Percentiles rank a stretch among this genome's conserved stretches.
Conservation (phyloP, 1,140 invertebrate species). For the Eupeodes corollae region DNA sequence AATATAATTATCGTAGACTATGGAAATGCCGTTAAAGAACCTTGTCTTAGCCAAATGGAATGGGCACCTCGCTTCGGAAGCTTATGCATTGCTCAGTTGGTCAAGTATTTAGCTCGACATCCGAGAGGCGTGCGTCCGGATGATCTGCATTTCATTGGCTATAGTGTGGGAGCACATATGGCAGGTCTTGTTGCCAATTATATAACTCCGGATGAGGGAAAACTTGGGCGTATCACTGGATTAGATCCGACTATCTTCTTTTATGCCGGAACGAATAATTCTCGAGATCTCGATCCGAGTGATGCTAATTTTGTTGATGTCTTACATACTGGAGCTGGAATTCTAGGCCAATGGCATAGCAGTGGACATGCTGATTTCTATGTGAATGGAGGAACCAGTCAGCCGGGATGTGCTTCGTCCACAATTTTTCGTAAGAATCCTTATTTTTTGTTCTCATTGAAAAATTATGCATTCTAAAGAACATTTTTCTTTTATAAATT, state of each 20-base stretch:
- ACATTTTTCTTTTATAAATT: slow-evolving; percentile 12
- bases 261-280: slow-evolving; percentile 66
- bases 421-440: slow-evolving; percentile 64
- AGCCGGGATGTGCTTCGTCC: slow-evolving; percentile 66
- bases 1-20: slow-evolving; percentile 84
- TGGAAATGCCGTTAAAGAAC: slow-evolving; percentile 63
- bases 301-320: slow-evolving; percentile 83
- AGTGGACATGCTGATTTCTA: slow-evolving; percentile 84
- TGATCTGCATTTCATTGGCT: slow-evolving; percentile 67
- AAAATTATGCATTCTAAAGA: neutral
- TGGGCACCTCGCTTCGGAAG: slow-evolving; percentile 74
- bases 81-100: slow-evolving; percentile 66
- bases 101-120: slow-evolving; percentile 65
- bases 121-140: slow-evolving; percentile 60
- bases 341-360: slow-evolving; percentile 72
- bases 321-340: slow-evolving; percentile 77
- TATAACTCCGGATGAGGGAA: slow-evolving; percentile 48
- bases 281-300: slow-evolving; percentile 67
- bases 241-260: slow-evolving; percentile 73
- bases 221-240: slow-evolving; percentile 71
- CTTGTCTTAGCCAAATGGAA: slow-evolving; percentile 68
- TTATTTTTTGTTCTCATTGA: neutral
- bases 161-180: slow-evolving; percentile 76
- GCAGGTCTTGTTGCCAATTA: slow-evolving; percentile 70
- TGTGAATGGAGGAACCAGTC: slow-evolving; percentile 77